Evolutionary conservation across 2,113 vertebrate species (phyloP), one percentile per base, ranked within the genome.

Genomic region (Promerops cafer): DNA sequence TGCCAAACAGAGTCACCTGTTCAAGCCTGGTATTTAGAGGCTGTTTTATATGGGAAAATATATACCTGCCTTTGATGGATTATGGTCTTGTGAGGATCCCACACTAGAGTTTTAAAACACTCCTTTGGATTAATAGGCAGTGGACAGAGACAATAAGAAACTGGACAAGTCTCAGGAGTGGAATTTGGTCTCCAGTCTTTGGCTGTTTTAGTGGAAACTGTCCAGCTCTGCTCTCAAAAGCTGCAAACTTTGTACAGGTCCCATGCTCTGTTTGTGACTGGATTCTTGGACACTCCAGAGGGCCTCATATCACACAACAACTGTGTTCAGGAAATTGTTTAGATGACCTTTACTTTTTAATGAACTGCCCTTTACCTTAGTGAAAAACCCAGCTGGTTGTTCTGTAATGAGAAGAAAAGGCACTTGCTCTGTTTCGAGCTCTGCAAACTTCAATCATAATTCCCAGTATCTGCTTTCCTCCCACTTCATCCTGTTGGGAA

Each of bases 271-370:
- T 57, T 81, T 72, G 39, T 72, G 53, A 81, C 61, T 2, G 10
- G 63, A 7, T 68, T 59, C 44, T 81, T 20, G 9, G 40, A 8
- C 28, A 68, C 24, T 26, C 54, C 17, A 45, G 40, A 22, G 52
- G 44, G 71, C 13, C 33, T 52, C 26, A 5, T 10, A 53, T 17
- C 49, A 33, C 31, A 35, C 0, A 0, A 15, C 27, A 70, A 0
- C 65, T 80, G 2, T 31, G 11, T 52, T 71, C 30, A 90, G 66
- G 71, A 52, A 69, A 6, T 33, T 23, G 33, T 66, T 54, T 57
- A 27, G 16, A 7, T 68, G 33, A 56, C 44, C 35, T 47, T 45
- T 68, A n/a, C 19, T 82, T 86, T 76, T 72, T 56, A 69, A 68
- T 65, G 31, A 83, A 21, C 28, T 45, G 15, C 12, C 33, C 10